phyloP scores from a whole-genome alignment of 1,140 invertebrate species.

The Gonatopus flavifemur region DNA sequence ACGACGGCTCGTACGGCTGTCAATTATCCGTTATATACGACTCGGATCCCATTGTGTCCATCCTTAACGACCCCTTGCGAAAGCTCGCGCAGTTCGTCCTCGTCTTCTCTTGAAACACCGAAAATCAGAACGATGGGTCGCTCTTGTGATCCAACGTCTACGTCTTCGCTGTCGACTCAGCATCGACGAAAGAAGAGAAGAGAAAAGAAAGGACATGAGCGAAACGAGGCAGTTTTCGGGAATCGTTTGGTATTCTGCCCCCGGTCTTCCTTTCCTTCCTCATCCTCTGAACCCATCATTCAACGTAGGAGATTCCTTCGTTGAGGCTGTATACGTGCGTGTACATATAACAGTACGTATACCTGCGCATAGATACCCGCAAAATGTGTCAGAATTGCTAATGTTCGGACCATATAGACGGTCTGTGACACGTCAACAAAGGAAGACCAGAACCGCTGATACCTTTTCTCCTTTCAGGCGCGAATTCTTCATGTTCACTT shows the following conservation, averaged over 20 bases:
- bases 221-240: constrained; percentile 22
- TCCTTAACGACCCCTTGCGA: constrained; percentile 47
- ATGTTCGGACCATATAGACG: too few species aligned
- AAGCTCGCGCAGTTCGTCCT: too few species aligned
- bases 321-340: not conserved
- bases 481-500: too few species aligned
- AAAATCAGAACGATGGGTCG: too few species aligned
- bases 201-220: too few species aligned
- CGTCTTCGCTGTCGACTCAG: not conserved
- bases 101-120: too few species aligned
- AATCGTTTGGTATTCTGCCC: constrained; percentile 31
- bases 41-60: constrained; percentile 47
- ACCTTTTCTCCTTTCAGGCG: too few species aligned
- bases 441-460: too few species aligned
- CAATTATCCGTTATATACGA: constrained; percentile 58
- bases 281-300: not conserved
- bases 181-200: not conserved
- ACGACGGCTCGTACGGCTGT: constrained; percentile 45
- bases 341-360: too few species aligned
- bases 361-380: too few species aligned
- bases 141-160: not conserved
- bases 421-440: too few species aligned
- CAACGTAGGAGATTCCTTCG: not conserved
- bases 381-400: constrained; percentile 44
- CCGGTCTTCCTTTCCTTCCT: not conserved